These are phyloP conservation scores for Phodopus roborovskii DNA, from an alignment of 2,113 vertebrate genomes.

Conservation along the genomic window DNA sequence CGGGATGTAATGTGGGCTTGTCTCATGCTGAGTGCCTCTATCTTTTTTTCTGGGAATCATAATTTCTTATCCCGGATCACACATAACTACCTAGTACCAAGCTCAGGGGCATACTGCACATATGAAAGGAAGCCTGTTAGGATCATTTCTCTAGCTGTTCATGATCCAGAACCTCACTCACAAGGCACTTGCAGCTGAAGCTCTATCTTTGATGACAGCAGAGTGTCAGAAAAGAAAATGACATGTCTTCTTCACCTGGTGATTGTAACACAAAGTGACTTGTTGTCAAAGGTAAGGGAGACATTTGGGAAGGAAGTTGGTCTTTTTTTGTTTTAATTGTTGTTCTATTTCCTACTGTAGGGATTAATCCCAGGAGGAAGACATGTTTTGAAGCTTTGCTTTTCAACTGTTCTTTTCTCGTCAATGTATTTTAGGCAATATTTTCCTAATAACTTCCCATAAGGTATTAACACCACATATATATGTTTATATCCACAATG, in stretches of 20 bases:
- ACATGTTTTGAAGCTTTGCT: background rate
- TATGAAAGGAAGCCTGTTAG: background rate
- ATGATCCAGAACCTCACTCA: background rate
- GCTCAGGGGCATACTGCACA: background rate
- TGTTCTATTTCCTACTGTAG: background rate
- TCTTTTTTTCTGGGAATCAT: background rate
- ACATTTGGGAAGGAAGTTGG: background rate
- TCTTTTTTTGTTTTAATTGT: background rate
- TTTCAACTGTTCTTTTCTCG: background rate
- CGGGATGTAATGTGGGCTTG: too few relatives aligned
- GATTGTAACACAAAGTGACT: background rate
- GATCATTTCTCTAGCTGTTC: background rate
- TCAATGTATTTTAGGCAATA: background rate
- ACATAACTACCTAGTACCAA: background rate
- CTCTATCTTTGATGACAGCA: background rate
- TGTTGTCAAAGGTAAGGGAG: background rate
- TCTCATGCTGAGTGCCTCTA: accelerated
- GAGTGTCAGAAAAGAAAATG: background rate
- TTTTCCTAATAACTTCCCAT: background rate
- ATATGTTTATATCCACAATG: background rate
- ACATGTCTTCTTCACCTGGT: background rate
- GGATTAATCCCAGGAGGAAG: background rate
- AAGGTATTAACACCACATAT: background rate
- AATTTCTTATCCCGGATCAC: background rate
- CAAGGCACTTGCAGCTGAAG: background rate